Evolutionary conservation across 2,797 vertebrate species (phyloP).

Genomic region (Scarus forsteni): DNA sequence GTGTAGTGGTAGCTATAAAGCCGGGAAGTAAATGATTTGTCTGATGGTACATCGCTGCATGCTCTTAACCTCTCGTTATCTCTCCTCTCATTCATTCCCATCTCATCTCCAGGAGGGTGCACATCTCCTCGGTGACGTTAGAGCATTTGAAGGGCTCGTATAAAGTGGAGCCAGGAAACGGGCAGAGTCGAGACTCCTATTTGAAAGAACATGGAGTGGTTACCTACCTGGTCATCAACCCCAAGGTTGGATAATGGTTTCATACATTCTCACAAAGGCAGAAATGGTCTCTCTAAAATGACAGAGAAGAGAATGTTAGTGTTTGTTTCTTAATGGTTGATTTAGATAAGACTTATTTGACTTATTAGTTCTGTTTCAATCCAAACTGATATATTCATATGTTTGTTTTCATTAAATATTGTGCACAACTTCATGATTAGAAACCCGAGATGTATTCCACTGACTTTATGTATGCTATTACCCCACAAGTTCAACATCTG

Average conservation of each 20-base stretch:
- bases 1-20: constrained; percentile 6
- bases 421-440: no score
- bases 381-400: no score
- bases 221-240: constrained; percentile 97
- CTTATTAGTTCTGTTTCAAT: no score
- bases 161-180: constrained; percentile 95
- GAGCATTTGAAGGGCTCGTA: constrained; percentile 95
- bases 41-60: constrained; percentile 16
- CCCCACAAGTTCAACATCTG: no score
- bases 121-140: constrained; percentile 96
- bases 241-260: constrained; percentile 87
- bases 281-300: background rate
- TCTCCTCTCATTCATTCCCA: constrained; percentile 7
- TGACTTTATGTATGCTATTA: no score
- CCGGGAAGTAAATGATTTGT: constrained; percentile 17
- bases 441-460: no score
- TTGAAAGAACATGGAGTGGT: constrained; percentile 94
- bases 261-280: background rate
- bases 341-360: no score
- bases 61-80: constrained; percentile 29
- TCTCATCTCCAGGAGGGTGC: constrained; percentile 89
- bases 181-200: constrained; percentile 93
- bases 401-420: no score
- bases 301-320: background rate
- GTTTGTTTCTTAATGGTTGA: background rate